Evolutionary conservation across 2,888 invertebrate species (phyloP).

Genomic region (Sisyra nigra): DNA sequence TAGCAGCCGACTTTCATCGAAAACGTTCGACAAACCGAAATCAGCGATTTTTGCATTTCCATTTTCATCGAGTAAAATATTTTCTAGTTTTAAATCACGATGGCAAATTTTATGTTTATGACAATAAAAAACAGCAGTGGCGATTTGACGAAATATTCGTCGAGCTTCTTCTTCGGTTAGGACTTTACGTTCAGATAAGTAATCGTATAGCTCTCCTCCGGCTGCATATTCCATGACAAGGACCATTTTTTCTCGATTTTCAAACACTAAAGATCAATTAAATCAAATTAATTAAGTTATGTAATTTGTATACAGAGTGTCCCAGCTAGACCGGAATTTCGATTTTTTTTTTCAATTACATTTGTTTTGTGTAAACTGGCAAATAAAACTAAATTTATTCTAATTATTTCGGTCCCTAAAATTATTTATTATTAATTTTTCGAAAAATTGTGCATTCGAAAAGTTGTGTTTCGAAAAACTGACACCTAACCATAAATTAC

Average conservation of each 20-base stretch:
- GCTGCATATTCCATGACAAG: constrained; percentile 99
- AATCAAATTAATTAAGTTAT: neutral
- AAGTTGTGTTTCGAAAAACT: no score
- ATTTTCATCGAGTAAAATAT: constrained; percentile 81
- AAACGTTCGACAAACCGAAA: constrained; percentile 96
- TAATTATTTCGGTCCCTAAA: neutral
- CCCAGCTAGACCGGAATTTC: no score
- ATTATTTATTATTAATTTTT: no score
- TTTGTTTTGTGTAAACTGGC: neutral
- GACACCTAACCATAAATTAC: no score
- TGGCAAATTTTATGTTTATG: constrained; percentile 97
- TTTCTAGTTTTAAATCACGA: constrained; percentile 89
- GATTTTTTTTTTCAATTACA: neutral
- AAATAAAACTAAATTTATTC: no score
- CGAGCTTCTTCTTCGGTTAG: constrained; percentile 84
- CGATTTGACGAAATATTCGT: constrained; percentile 89
- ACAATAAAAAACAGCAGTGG: constrained; percentile 93
- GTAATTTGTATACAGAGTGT: no score
- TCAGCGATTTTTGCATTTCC: constrained; percentile 98
- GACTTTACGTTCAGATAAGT: constrained; percentile 81
- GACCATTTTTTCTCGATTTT: constrained; percentile 98
- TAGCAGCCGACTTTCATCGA: constrained; percentile 69
- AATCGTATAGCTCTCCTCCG: constrained; percentile 96
- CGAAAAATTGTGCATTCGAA: no score
- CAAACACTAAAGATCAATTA: constrained; percentile 64